phyloP scores from a whole-genome alignment of 2,888 invertebrate species.

The Neuroscelio doddi region DNA sequence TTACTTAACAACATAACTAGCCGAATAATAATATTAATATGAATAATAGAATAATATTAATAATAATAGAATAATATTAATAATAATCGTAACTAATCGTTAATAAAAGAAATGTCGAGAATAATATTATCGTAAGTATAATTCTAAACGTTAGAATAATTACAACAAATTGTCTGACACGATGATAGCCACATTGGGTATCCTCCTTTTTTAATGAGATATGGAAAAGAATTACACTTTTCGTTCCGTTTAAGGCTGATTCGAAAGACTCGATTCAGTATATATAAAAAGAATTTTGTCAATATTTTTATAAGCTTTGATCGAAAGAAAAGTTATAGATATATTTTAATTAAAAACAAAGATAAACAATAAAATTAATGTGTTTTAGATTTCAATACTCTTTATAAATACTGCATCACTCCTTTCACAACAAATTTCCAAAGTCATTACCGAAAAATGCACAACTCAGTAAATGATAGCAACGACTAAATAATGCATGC shows the following conservation, averaged over 20 bases:
- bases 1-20: constrained; percentile 70
- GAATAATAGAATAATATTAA: constrained; percentile 60
- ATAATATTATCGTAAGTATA: constrained; percentile 56
- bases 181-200: constrained; percentile 44
- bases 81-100: constrained; percentile 55
- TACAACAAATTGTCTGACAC: constrained; percentile 63
- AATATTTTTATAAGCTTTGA: too few species aligned
- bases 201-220: neutral
- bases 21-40: constrained; percentile 60
- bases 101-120: constrained; percentile 54
- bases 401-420: too few species aligned
- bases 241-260: neutral
- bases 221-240: neutral
- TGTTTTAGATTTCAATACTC: too few species aligned
- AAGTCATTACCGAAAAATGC: neutral
- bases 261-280: neutral
- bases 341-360: too few species aligned
- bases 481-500: constrained; percentile 28
- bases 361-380: too few species aligned
- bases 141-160: constrained; percentile 62
- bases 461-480: constrained; percentile 1
- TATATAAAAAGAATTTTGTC: too few species aligned
- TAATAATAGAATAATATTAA: constrained; percentile 53
- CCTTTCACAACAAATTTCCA: too few species aligned
- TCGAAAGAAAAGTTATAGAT: too few species aligned